phyloP scores from a whole-genome alignment of 2,797 vertebrate species.

The Gadopsis marmoratus region DNA sequence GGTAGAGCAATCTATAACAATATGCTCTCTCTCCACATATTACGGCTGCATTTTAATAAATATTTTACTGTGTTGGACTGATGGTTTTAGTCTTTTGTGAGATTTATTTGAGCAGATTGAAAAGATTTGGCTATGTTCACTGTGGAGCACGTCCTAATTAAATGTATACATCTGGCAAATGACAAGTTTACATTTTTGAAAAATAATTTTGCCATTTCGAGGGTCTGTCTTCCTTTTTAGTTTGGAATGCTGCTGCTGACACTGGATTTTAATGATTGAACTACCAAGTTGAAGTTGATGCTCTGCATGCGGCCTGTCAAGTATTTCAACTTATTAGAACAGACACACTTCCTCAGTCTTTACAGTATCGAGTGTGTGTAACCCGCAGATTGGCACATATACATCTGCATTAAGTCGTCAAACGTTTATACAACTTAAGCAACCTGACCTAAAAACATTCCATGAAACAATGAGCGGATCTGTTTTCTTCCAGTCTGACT shows the following conservation, averaged over 20 bases:
- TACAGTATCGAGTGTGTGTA: background rate
- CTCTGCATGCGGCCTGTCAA: constrained; percentile 11
- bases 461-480: constrained; percentile 16
- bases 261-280: constrained; percentile 10
- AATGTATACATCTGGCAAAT: background rate
- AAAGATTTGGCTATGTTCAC: background rate
- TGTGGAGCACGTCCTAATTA: background rate
- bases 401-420: constrained; percentile 47
- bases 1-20: background rate
- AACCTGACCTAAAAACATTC: constrained; percentile 63
- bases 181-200: background rate
- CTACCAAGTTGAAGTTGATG: background rate
- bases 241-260: background rate
- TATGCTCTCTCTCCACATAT: background rate
- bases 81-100: background rate
- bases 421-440: constrained; percentile 53
- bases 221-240: background rate
- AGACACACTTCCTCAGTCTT: background rate
- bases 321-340: background rate
- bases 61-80: background rate
- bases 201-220: background rate
- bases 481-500: constrained; percentile 54
- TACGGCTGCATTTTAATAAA: background rate
- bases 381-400: background rate
- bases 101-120: background rate